Evolutionary conservation across 2,113 vertebrate species (phyloP).

Genomic region (Eurypyga helias): DNA sequence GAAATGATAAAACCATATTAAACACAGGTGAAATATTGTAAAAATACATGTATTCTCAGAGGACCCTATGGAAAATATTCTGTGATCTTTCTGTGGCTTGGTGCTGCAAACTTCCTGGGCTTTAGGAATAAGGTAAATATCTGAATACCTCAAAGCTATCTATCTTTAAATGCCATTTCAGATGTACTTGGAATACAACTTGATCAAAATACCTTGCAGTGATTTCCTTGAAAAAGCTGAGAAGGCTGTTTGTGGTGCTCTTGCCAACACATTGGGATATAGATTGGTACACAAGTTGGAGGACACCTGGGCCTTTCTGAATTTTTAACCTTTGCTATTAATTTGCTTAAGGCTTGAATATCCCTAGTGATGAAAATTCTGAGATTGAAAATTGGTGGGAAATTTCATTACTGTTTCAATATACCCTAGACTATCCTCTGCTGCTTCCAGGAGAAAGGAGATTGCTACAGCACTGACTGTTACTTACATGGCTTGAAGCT

Average conservation of each 20-base stretch:
- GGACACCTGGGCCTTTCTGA: background rate
- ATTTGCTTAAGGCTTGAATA: background rate
- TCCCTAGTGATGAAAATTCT: background rate
- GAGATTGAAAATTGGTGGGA: background rate
- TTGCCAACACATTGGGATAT: background rate
- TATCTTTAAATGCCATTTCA: background rate
- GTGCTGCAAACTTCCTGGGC: background rate
- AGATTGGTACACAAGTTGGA: background rate
- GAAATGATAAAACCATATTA: background rate
- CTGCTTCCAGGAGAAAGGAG: background rate
- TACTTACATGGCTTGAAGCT: background rate
- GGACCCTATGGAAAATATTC: background rate
- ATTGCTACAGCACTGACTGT: background rate
- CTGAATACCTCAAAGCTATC: background rate
- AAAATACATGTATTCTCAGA: background rate
- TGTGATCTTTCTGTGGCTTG: background rate
- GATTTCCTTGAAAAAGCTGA: background rate
- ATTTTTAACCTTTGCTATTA: background rate
- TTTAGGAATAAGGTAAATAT: background rate
- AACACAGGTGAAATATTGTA: background rate
- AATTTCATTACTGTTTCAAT: background rate
- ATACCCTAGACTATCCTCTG: background rate
- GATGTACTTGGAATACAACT: background rate
- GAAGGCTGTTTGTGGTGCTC: background rate
- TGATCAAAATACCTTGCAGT: background rate